phyloP scores from a whole-genome alignment of 2,888 invertebrate genomes.

The Orthonychiurus folsomi region DNA sequence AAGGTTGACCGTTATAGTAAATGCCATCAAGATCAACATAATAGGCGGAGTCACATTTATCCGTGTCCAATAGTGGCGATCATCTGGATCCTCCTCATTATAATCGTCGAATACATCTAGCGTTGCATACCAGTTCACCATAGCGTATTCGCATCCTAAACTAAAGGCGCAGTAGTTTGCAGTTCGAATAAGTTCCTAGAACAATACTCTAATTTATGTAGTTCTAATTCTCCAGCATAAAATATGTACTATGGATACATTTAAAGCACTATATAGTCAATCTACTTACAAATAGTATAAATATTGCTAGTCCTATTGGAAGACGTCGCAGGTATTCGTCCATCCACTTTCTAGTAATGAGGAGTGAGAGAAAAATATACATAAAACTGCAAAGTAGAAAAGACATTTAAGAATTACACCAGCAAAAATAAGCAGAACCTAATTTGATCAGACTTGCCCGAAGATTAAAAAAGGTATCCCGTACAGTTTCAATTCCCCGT shows the following conservation, averaged over 20 bases:
- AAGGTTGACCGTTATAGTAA: background rate
- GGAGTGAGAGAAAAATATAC: background rate
- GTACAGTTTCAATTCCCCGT: background rate
- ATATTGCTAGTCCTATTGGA: background rate
- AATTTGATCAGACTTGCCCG: background rate
- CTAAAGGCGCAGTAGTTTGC: background rate
- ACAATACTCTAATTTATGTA: background rate
- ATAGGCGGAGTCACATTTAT: background rate
- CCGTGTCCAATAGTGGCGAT: background rate
- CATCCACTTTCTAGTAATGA: background rate
- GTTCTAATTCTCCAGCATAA: background rate
- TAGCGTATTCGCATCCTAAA: background rate
- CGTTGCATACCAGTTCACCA: background rate
- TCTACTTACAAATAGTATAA: background rate
- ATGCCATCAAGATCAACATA: background rate
- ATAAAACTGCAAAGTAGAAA: background rate
- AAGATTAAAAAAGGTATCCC: background rate
- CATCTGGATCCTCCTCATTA: background rate
- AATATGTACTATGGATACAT: background rate
- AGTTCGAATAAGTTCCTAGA: background rate
- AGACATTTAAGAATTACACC: background rate
- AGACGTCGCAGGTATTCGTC: background rate
- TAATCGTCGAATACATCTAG: slow-evolving; percentile 6
- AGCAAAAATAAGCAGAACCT: background rate
- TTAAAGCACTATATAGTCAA: background rate